Evolutionary conservation across 2,113 vertebrate genomes (phyloP).

Genomic region (Lates calcarifer): DNA sequence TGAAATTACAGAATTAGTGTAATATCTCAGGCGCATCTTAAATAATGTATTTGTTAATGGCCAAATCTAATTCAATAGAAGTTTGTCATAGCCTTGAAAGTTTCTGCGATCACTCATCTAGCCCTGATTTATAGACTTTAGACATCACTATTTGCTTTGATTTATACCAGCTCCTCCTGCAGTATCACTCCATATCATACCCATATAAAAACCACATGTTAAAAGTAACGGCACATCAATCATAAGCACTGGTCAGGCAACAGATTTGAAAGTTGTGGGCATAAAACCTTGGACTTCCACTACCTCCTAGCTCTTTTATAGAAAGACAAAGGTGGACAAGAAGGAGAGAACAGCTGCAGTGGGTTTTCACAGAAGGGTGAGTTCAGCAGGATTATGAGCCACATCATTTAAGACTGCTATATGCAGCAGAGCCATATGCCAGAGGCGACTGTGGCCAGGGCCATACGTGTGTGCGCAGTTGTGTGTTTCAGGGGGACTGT

Average conservation of each 20-base stretch:
- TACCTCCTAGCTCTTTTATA: constrained; percentile 25
- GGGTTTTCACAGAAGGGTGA: constrained; percentile 40
- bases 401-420: constrained; percentile 55
- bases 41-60: background rate
- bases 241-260: constrained; percentile 43
- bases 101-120: constrained; percentile 38
- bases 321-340: constrained; percentile 32
- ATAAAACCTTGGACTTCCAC: constrained; percentile 46
- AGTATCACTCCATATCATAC: constrained; percentile 35
- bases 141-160: constrained; percentile 60
- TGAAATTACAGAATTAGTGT: background rate
- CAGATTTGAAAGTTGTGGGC: constrained; percentile 35
- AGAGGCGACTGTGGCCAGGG: constrained; percentile 19
- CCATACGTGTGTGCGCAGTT: constrained; percentile 10
- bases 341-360: constrained; percentile 51
- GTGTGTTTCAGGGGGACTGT: constrained; percentile 40
- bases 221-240: constrained; percentile 43
- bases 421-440: constrained; percentile 55
- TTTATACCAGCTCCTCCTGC: constrained; percentile 55
- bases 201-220: constrained; percentile 66
- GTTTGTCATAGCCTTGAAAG: constrained; percentile 22
- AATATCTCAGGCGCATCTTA: background rate
- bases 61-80: background rate
- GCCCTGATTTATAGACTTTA: constrained; percentile 61
- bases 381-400: constrained; percentile 47